Percentiles rank a stretch among this genome's conserved stretches.
phyloP scores from a whole-genome alignment of 2,888 invertebrate species.

The Ichneumoninae sp. region DNA sequence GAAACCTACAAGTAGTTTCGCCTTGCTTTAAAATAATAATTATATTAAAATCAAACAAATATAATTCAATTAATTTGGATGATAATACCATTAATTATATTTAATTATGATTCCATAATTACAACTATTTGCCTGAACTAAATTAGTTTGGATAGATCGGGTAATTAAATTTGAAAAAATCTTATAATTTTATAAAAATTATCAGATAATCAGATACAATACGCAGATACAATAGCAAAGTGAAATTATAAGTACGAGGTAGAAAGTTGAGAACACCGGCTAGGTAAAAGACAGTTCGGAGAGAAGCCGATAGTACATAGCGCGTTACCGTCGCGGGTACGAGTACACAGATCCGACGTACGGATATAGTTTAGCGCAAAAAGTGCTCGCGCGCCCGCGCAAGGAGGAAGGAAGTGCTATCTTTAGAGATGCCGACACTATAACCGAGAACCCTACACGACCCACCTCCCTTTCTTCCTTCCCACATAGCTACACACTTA shows the following conservation, averaged over 20 bases:
- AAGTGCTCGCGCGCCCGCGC: slow-evolving; percentile 72
- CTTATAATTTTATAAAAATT: neutral
- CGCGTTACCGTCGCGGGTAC: slow-evolving; percentile 2
- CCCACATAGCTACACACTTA: neutral
- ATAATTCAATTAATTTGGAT: no score
- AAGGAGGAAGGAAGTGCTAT: slow-evolving; percentile 81
- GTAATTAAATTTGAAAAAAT: neutral
- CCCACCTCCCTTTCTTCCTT: slow-evolving; percentile 8
- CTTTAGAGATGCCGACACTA: slow-evolving; percentile 73
- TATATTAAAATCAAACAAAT: neutral
- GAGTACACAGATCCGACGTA: slow-evolving; percentile 51
- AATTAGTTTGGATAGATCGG: neutral
- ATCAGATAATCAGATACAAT: neutral
- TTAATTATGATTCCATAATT: no score
- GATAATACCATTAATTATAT: no score
- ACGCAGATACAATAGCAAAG: neutral
- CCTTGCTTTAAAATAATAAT: neutral
- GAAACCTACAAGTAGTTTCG: neutral
- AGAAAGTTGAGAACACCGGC: neutral
- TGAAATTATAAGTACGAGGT: neutral
- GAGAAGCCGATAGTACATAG: neutral
- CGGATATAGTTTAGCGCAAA: slow-evolving; percentile 75
- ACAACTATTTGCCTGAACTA: no score
- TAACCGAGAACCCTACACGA: slow-evolving; percentile 17
- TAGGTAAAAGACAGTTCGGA: neutral